phyloP scores from a whole-genome alignment of 64 coral and sea anemone species.

The Porites lutea region DNA sequence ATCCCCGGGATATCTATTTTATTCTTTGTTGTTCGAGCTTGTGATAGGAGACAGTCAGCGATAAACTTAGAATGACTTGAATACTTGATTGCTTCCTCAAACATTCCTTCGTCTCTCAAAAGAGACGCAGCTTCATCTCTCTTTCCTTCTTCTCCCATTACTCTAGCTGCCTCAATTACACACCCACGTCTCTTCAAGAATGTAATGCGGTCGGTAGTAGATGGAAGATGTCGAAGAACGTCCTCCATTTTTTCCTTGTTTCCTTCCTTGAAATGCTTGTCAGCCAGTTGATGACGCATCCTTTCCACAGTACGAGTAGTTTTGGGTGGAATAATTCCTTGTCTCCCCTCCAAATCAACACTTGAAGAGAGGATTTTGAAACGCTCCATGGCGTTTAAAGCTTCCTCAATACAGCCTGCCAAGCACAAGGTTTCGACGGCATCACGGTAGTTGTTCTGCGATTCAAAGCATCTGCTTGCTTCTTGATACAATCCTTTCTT shows the following conservation, averaged over 20 bases:
- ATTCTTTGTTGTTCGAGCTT: background rate
- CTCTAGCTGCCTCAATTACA: slow-evolving; percentile 48
- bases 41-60: slow-evolving; percentile 47
- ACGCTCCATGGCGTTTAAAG: slow-evolving; percentile 63
- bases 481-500: slow-evolving; percentile 20
- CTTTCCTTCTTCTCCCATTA: slow-evolving; percentile 58
- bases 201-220: slow-evolving; percentile 62
- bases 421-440: slow-evolving; percentile 65
- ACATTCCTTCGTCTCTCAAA: slow-evolving; percentile 50
- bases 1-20: slow-evolving; percentile 11
- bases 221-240: slow-evolving; percentile 69
- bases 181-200: slow-evolving; percentile 75
- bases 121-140: slow-evolving; percentile 60
- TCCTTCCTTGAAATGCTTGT: slow-evolving; percentile 10
- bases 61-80: slow-evolving; percentile 61
- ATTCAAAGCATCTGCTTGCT: slow-evolving; percentile 71
- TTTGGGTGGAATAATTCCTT: slow-evolving; percentile 75
- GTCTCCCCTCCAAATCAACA: slow-evolving; percentile 31
- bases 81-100: slow-evolving; percentile 70
- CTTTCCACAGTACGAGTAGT: slow-evolving; percentile 74
- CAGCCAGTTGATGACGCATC: slow-evolving; percentile 65
- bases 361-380: slow-evolving; percentile 30
- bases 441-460: slow-evolving; percentile 61
- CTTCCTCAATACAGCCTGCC: slow-evolving; percentile 52
- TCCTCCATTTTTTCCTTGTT: slow-evolving; percentile 70